A percentile compares a stretch with the other conserved stretches of the same genome.
Conservation (phyloP, 2,113 vertebrate species). For the Antigone vipio region DNA sequence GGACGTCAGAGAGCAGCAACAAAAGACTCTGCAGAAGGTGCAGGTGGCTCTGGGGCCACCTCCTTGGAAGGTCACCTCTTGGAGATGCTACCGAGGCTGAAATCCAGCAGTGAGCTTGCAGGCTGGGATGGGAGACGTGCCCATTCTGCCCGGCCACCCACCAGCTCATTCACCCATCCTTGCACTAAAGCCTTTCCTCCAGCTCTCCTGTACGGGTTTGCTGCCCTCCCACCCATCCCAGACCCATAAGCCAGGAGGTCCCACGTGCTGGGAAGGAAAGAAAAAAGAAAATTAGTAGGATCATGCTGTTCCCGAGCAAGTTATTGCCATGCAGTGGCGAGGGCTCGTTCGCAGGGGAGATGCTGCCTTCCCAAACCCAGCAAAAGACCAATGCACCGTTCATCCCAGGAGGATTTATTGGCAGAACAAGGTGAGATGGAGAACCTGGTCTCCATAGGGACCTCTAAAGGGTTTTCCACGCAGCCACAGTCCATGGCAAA, state of each 20-base stretch:
- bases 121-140: neutral
- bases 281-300: neutral
- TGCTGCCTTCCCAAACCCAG: neutral
- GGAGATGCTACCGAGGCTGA: neutral
- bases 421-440: neutral
- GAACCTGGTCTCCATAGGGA: neutral
- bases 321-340: neutral
- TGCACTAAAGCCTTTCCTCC: neutral
- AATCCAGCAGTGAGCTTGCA: neutral
- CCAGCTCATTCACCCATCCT: neutral
- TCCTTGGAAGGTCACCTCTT: neutral
- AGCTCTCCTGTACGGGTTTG: neutral
- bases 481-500: neutral
- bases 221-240: neutral
- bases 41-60: neutral
- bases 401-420: neutral
- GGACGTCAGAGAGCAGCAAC: neutral
- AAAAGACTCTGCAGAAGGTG: neutral
- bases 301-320: neutral
- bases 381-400: neutral
- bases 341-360: accelerated
- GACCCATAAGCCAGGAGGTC: neutral
- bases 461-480: neutral
- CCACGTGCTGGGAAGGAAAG: neutral
- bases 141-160: accelerated